Evolutionary conservation across 2,113 vertebrate genomes (phyloP).

Genomic region (Festucalex cinctus): DNA sequence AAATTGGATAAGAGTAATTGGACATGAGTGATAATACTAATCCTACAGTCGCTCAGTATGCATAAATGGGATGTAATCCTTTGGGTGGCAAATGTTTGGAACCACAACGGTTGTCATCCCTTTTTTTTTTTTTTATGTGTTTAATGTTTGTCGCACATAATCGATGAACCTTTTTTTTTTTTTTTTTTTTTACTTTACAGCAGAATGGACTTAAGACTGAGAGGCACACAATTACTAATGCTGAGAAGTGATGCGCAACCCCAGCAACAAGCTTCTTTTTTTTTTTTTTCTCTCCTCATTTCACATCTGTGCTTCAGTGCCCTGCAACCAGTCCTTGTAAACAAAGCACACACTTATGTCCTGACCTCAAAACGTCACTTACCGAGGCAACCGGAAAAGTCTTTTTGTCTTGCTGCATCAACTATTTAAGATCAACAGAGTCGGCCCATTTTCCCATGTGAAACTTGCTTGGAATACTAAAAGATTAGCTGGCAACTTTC

Average conservation of each 20-base stretch:
- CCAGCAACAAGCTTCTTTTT: not conserved
- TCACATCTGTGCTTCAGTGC: constrained; percentile 23
- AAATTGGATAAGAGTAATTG: constrained; percentile 40
- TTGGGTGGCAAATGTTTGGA: constrained; percentile 21
- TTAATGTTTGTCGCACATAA: constrained; percentile 35
- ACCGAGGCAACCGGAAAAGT: constrained; percentile 20
- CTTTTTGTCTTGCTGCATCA: not conserved
- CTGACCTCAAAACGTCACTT: constrained; percentile 39
- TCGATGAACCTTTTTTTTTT: not conserved
- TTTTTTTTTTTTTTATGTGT: constrained; percentile 17
- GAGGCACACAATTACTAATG: not conserved
- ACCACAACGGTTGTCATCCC: not conserved
- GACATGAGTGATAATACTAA: constrained; percentile 48
- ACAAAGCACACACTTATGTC: constrained; percentile 23
- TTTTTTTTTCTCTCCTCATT: not conserved
- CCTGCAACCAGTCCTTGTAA: constrained; percentile 19
- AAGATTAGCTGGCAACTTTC: not conserved
- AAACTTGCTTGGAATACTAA: not conserved
- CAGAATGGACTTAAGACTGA: not conserved
- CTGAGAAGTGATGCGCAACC: not conserved
- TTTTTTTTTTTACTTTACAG: too few relatives aligned
- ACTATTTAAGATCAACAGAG: not conserved
- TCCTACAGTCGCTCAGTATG: constrained; percentile 41
- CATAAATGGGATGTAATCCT: constrained; percentile 54
- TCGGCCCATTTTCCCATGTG: not conserved